A percentile compares a stretch with the other conserved stretches of the same genome.
Evolutionary conservation across 2,113 vertebrate species (phyloP).

Genomic region (Phrynosoma platyrhinos): DNA sequence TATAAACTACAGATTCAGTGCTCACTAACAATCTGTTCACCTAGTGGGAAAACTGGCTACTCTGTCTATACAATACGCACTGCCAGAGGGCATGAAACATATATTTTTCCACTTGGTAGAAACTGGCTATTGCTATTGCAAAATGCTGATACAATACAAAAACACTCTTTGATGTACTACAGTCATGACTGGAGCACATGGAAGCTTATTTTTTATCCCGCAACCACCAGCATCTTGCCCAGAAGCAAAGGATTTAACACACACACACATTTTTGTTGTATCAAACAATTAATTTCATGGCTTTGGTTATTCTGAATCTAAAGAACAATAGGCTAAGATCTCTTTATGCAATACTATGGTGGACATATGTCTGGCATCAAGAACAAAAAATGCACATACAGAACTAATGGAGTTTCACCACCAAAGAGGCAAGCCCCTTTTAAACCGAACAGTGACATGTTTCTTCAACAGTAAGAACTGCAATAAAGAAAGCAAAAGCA

Average conservation of each 20-base stretch:
- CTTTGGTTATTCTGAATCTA: not conserved
- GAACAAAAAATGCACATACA: not conserved
- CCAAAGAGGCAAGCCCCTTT: not conserved
- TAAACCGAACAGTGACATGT: not conserved
- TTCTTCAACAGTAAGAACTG: not conserved
- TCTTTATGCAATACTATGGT: not conserved
- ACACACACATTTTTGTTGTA: not conserved
- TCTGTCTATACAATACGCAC: constrained; percentile 1
- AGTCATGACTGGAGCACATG: not conserved
- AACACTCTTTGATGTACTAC: constrained; percentile 21
- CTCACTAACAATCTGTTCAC: not conserved
- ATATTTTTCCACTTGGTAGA: not conserved
- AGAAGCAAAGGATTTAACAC: not conserved
- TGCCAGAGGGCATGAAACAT: not conserved
- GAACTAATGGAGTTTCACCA: not conserved
- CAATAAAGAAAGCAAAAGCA: not conserved
- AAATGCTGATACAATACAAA: not conserved
- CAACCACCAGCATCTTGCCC: not conserved
- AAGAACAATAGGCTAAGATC: not conserved
- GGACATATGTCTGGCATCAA: not conserved
- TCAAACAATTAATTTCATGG: not conserved
- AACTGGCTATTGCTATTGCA: not conserved
- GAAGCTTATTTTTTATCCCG: not conserved
- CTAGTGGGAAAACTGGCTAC: not conserved
- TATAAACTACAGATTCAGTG: not conserved